Base-by-base conservation (phyloP, 2,888 invertebrate species). In the Corbicula japonica region DNA sequence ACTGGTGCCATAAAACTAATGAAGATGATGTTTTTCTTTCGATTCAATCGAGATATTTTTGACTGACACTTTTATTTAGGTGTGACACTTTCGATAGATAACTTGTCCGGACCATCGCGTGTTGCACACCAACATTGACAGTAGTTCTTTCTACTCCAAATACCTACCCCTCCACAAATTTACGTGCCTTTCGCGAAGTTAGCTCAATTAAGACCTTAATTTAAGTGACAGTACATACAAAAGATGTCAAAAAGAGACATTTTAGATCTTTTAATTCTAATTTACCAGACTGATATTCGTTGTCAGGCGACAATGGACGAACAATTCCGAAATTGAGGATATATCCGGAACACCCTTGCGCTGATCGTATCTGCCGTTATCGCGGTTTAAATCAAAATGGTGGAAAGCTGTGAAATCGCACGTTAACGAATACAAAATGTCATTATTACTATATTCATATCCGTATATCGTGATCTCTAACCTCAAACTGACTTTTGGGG, bases 321-420 rank as follows among this genome's bases (percentile, higher is more conserved):
- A 28, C 52, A 54, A 41, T 52, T 50, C 54, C 71, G 62, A 38
- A 52, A 41, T 48, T 32, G 41, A 26, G 32, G 38, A 38, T 34
- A 58, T 61, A 35, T 38, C 62, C 62, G 68, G 77, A 77, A 66
- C 77, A 77, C 72, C 77, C 66, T 54, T 23, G 77, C 44, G 34
- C 54, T 35, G 66, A 68, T 71, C 66, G 52, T 72, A 68, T 66
- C 66, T 50, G 23, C 32, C 15, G 21, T 70, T 76, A 76, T 76
- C 70, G 54, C 54, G 76, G 68, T 69, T 66, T 34, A 18, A 61
- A 61, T 63, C 38, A 63, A 70, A 26, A 48, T 70, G 50, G 58
- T 63, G 70, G 50, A 41, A 70, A 70, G 35, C 26, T 63, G 70
- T 48, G 50, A 63, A 58, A 35, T 76, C 70, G 46, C 70, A 61